Evolutionary conservation across 2,888 invertebrate genomes (phyloP), one percentile per base, ranked within the genome.

Genomic region (Drosophila atripex): DNA sequence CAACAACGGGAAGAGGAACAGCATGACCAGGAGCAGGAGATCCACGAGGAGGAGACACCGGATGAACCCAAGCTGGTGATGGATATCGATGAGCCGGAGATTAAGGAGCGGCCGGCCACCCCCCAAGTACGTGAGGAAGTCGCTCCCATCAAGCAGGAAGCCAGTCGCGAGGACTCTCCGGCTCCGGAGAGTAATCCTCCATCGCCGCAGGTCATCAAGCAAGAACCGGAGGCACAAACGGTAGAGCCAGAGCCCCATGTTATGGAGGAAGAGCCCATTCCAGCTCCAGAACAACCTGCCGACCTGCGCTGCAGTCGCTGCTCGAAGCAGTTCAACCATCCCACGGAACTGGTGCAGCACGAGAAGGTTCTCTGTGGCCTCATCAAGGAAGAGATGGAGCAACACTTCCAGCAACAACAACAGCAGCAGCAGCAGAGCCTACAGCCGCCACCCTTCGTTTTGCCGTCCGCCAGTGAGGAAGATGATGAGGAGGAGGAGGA

Each of bases 331-430:
- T 95, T 95, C 79, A 93, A 92, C 71, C 93, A 92, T 78, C 93
- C 93, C 75, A 93, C 92, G 43, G 94, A 94, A 69, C 90, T 95
- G 61, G 92, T 95, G 80, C 95, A 95, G 80, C 96, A 96, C 85
- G 96, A 96, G 85, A 95, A 94, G 86, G 92, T 94, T 55, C 90
- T 93, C 21, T 94, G 94, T 78, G 93, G 93, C 21, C 70, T 90
- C 35, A 89, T 91, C 35, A 90, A 90, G 77, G 89, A 90, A 56
- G 91, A 65, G 91, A 92, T 90, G 85, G 93, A 92, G 78, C 94
- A 92, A 72, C 91, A 93, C 3, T 75, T 76, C 54, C 83, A 85
- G 0, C 85, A 85, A 9, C 79, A 84, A 9, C 77, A 80, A 0
- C 76, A 83, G 5, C 85, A 88, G 11, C 64, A 75, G 3, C 77